These are phyloP conservation scores for Yasuhikotakia modesta DNA, from an alignment of 2,797 vertebrate species.

Conservation along the genomic window DNA sequence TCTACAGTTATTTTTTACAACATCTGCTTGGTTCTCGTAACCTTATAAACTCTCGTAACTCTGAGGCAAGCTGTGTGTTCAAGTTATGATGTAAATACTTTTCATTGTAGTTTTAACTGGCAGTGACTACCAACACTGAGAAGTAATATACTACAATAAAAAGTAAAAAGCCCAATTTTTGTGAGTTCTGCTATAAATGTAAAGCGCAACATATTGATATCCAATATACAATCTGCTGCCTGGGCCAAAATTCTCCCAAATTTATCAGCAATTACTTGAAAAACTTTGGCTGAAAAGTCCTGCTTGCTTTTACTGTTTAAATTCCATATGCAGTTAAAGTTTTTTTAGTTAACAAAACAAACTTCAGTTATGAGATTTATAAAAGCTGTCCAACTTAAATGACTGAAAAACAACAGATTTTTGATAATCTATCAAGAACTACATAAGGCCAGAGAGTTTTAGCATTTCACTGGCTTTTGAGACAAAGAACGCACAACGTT, in stretches of 20 bases:
- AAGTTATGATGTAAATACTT: neutral
- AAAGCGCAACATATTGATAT: conserved; percentile 35
- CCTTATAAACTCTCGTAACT: neutral
- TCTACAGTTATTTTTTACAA: neutral
- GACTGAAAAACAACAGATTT: neutral
- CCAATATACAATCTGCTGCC: conserved; percentile 29
- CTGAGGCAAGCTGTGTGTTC: neutral
- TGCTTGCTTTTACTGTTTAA: conserved; percentile 36
- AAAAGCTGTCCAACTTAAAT: neutral
- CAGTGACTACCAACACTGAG: conserved; percentile 15
- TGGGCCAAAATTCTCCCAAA: neutral
- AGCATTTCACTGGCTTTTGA: conserved; percentile 18
- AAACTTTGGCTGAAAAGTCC: conserved; percentile 20
- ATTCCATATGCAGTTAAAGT: conserved; percentile 29
- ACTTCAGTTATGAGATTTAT: neutral
- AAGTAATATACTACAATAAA: conserved; percentile 31
- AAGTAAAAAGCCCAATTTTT: conserved; percentile 4
- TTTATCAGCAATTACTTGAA: neutral
- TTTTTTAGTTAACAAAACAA: neutral
- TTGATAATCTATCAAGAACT: neutral
- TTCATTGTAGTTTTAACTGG: neutral
- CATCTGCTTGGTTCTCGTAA: neutral
- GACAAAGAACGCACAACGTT: neutral
- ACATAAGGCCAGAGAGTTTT: neutral
- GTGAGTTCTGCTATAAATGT: conserved; percentile 15